Evolutionary conservation across 92 coral and sea anemone genomes (phyloP), one percentile per base, ranked within the genome.

Genomic region (Porites cylindrica): DNA sequence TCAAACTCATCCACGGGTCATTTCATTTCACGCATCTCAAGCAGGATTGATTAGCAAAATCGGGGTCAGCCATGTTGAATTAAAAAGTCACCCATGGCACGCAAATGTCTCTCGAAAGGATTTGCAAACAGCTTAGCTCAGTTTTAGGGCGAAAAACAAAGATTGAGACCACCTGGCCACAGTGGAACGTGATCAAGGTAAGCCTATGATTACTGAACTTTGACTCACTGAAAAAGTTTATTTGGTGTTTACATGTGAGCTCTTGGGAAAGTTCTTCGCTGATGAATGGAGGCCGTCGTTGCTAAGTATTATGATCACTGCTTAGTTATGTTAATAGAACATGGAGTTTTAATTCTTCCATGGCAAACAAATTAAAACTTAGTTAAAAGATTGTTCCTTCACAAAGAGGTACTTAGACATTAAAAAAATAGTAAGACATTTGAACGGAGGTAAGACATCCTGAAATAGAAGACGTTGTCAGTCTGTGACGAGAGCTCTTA

Each of bases 131-230:
- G 51, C 78, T 11, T 21, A 16, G 77, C 52, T 43, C 12, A 19
- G 18, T 19, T 54, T 71, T 32, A 58, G 38, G 43, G 18, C 32
- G 71, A 52, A 6, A 4, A 51, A 13, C 18, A 47, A 18, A 79
- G 84, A 51, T 50, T 63, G 12, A 67, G 74, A 16, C 75, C 59
- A 58, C 77, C 14, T 54, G 69, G 77, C 6, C 78, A 70, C 86
- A 38, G 56, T 56, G 78, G 56, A 70, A 82, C 54, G 78, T 26
- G 20, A 10, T 9, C 18, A 18, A n/a, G 86, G 86, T 82, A 59
- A 58, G 78, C 70, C n/a, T 29, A 3, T 59, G 38, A 59, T 58
- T 70, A 8, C 58, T 51, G 26, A 66, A 82, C 26, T 29, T 70
- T 70, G 53, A 81, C 85, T 68, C 20, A 7, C 61, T 21, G 53